Conservation (phyloP, 2,888 invertebrate genomes). For the Thelaira solivaga region DNA sequence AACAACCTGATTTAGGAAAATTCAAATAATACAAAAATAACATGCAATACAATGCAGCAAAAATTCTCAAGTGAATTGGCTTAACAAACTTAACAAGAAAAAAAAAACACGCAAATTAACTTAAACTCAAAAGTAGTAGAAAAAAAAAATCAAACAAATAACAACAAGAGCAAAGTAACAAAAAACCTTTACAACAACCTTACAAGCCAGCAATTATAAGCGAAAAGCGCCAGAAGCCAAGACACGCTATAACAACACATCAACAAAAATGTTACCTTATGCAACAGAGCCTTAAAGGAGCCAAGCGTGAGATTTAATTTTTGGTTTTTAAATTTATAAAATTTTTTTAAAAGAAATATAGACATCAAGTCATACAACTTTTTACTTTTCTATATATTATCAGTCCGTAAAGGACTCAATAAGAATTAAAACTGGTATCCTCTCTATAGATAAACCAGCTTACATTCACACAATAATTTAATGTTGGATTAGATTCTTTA, state of each 20-base stretch:
- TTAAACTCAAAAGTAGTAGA: conserved; percentile 48
- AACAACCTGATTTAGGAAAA: conserved; percentile 61
- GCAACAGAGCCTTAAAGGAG: not conserved
- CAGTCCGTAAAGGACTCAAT: too few relatives aligned
- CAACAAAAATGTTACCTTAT: conserved; percentile 6
- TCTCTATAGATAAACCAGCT: too few relatives aligned
- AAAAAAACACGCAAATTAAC: conserved; percentile 61
- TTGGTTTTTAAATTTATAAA: too few relatives aligned
- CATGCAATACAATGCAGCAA: conserved; percentile 34
- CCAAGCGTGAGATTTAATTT: too few relatives aligned
- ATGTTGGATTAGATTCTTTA: not conserved
- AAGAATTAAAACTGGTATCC: too few relatives aligned
- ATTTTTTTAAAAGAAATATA: too few relatives aligned
- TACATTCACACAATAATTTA: not conserved
- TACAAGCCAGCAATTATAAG: conserved; percentile 15
- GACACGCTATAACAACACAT: conserved; percentile 49
- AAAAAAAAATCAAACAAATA: conserved; percentile 5
- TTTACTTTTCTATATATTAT: too few relatives aligned
- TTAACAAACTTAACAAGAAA: conserved; percentile 46
- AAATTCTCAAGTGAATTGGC: conserved; percentile 59
- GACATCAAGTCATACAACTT: too few relatives aligned
- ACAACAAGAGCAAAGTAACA: conserved; percentile 14
- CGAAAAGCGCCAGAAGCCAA: conserved; percentile 60
- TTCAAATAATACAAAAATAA: conserved; percentile 40
- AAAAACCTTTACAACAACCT: conserved; percentile 30